Percentiles rank a stretch among this genome's conserved stretches.
Conservation (phyloP, 2,888 invertebrate species). For the Torymus auratus region DNA sequence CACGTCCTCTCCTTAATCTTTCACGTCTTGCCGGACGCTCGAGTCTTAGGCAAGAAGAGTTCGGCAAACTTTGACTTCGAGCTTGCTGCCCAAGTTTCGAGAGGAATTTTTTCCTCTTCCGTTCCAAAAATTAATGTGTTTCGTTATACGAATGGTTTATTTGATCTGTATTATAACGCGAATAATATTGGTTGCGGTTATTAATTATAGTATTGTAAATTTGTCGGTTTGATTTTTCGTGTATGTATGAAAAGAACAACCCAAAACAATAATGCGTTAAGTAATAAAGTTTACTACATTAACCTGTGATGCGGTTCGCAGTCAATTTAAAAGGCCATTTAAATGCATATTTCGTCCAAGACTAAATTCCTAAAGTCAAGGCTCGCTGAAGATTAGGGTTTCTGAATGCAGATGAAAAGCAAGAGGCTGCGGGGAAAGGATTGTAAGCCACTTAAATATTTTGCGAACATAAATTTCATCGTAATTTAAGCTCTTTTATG, state of each 20-base stretch:
- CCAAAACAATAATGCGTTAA: slow-evolving; percentile 16
- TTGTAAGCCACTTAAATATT: slow-evolving; percentile 58
- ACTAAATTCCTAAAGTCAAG: slow-evolving; percentile 61
- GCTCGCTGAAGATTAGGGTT: slow-evolving; percentile 57
- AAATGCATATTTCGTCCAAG: slow-evolving; percentile 67
- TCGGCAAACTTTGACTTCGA: slow-evolving; percentile 27
- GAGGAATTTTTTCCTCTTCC: background rate
- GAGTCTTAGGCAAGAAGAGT: slow-evolving; percentile 47
- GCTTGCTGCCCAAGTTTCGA: background rate
- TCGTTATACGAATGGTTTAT: too few relatives aligned
- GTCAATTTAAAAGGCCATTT: slow-evolving; percentile 66
- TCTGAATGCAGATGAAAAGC: slow-evolving; percentile 55
- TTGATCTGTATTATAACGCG: too few relatives aligned
- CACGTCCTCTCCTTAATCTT: slow-evolving; percentile 64
- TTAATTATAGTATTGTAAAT: too few relatives aligned
- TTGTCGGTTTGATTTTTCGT: too few relatives aligned
- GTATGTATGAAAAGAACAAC: background rate
- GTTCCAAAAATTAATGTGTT: too few relatives aligned
- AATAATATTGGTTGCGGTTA: too few relatives aligned
- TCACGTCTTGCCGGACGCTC: slow-evolving; percentile 65
- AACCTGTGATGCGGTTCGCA: slow-evolving; percentile 58
- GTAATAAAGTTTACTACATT: slow-evolving; percentile 60
- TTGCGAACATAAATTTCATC: slow-evolving; percentile 54
- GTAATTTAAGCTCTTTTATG: slow-evolving; percentile 50
- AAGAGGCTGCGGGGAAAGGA: slow-evolving; percentile 52